Base-by-base conservation (phyloP, 2,888 invertebrate genomes). In the Nomada fabriciana region DNA sequence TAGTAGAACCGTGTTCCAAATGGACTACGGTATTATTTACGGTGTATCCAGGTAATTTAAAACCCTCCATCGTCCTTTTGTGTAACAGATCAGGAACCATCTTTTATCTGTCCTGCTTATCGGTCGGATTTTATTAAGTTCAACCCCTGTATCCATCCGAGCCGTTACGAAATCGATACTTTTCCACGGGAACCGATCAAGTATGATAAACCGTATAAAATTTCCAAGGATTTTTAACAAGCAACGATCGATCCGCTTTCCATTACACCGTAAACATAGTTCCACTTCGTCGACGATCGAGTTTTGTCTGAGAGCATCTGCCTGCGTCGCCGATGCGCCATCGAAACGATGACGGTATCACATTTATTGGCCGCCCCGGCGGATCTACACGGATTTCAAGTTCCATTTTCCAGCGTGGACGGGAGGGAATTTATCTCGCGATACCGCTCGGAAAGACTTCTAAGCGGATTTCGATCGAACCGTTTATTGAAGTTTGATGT, bases 141-240 rank as follows among this genome's bases (percentile, higher is more conserved):
- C 20, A 23, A 52, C 18, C 42, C 11, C 20, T 10, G 50, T n/a
- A 15, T 60, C 52, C 25, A 15, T 11, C 47, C 47, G 47, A 7
- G 36, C 36, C 25, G 23, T n/a, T 29, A n/a, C 23, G 80, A 79
- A 80, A 80, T 52, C 63, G 80, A 80, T 80, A 80, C 78, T 67
- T 79, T 68, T 50, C 23, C 5, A 70, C 36, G 36, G 36, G 9
- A 63, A 42, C 10, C 20, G 25, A 18, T 9, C 43, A 10, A 10
- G 15, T 20, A 13, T 42, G 65, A 60, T 36, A 11, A 68, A 57
- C 36, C n/a, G 25, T 53, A 15, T 64, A 29, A 59, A 70, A 47
- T 84, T 77, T 57, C 52, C 60, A 68, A 13, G 52, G 74, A 77
- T 84, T 64, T 55, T 52, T 60, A 71, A 70, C 63, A 2, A 2